Conservation (phyloP, 2,888 invertebrate species). For the Mechanitis mazaeus region DNA sequence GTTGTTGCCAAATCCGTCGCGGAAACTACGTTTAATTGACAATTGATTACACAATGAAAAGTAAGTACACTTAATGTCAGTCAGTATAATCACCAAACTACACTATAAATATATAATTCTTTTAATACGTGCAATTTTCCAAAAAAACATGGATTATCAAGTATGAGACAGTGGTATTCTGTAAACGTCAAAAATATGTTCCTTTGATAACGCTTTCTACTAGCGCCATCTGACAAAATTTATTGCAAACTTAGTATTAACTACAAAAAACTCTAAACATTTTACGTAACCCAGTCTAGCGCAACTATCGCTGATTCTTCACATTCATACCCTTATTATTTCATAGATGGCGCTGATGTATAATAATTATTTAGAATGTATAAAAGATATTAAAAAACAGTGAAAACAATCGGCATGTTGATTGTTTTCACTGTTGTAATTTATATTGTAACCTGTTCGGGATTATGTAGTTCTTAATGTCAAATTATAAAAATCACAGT, state of each 20-base stretch:
- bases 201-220: conserved; percentile 30
- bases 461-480: too few species aligned
- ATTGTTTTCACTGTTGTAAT: too few species aligned
- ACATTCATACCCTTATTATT: too few species aligned
- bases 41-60: conserved; percentile 20
- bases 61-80: conserved; percentile 26
- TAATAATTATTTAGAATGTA: too few species aligned
- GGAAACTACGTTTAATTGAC: conserved; percentile 23
- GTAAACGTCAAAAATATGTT: conserved; percentile 25
- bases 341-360: too few species aligned
- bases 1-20: conserved; percentile 30
- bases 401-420: too few species aligned
- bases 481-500: too few species aligned
- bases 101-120: conserved; percentile 22
- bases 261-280: too few species aligned
- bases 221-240: conserved; percentile 47
- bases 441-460: too few species aligned
- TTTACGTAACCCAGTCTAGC: too few species aligned
- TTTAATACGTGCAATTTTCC: conserved; percentile 21
- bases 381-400: too few species aligned
- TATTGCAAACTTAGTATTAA: background rate
- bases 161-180: conserved; percentile 17
- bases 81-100: conserved; percentile 28
- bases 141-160: conserved; percentile 27
- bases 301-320: too few species aligned